Conservation (phyloP, 2,113 vertebrate species). For the Hemibagrus wyckioides region DNA sequence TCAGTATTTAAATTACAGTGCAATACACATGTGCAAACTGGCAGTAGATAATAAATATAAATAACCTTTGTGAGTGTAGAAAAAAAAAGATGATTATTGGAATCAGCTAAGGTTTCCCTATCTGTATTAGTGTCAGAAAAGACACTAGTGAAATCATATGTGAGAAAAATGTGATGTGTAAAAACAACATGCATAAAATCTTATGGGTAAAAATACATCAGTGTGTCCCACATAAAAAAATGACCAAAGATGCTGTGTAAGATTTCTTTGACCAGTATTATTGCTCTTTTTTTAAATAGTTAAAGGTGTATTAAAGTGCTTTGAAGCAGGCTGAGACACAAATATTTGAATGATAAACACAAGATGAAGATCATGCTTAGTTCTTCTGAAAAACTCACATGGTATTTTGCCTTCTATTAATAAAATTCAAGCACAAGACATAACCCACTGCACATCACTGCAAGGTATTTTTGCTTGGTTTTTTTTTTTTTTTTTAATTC, state of each 20-base stretch:
- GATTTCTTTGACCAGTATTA: neutral
- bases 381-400: neutral
- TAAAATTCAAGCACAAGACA: no score
- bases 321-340: neutral
- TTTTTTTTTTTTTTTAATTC: neutral
- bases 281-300: neutral
- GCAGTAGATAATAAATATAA: no score
- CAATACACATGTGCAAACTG: no score
- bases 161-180: neutral
- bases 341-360: neutral
- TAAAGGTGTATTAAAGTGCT: neutral
- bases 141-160: neutral
- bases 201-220: neutral
- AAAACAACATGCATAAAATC: neutral
- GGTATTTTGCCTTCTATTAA: neutral
- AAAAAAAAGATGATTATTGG: neutral
- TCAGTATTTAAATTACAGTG: no score
- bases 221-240: neutral
- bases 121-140: neutral
- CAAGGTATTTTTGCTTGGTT: neutral
- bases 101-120: neutral
- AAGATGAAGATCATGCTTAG: neutral
- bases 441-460: neutral
- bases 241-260: neutral
- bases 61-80: no score